Evolutionary conservation across 2,113 vertebrate species (phyloP).

Genomic region (Leiothrix lutea): DNA sequence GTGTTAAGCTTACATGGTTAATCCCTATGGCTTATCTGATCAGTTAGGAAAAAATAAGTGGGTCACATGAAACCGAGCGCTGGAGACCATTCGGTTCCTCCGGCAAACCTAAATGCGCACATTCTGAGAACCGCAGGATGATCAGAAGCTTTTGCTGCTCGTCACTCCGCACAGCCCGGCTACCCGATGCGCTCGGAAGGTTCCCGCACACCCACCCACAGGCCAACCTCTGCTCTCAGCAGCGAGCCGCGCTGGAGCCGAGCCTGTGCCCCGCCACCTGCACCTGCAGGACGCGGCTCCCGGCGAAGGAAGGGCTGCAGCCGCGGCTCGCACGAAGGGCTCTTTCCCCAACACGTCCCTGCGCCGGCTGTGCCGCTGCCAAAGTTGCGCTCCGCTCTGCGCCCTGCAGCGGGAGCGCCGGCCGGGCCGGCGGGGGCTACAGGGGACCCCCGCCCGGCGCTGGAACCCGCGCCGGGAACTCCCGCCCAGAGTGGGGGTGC

Average conservation of each 20-base stretch:
- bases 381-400: background rate
- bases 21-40: background rate
- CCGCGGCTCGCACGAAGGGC: rapidly evolving
- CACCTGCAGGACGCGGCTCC: background rate
- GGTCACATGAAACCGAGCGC: background rate
- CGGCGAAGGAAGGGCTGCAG: rapidly evolving
- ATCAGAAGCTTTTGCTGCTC: background rate
- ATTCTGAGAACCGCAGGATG: background rate
- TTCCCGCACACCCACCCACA: rapidly evolving
- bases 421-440: background rate
- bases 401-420: background rate
- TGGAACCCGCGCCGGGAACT: rapidly evolving
- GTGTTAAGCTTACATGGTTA: background rate
- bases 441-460: rapidly evolving
- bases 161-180: background rate
- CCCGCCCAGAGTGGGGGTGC: background rate
- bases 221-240: background rate
- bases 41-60: background rate
- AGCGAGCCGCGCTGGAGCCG: background rate
- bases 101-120: rapidly evolving
- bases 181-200: background rate
- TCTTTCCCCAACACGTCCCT: background rate
- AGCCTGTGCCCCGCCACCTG: rapidly evolving
- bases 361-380: background rate
- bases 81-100: background rate